A percentile compares a stretch with the other conserved stretches of the same genome.
These are phyloP conservation scores for Erinaceus europaeus DNA, from an alignment of 2,113 vertebrate genomes.

Conservation along the genomic window DNA sequence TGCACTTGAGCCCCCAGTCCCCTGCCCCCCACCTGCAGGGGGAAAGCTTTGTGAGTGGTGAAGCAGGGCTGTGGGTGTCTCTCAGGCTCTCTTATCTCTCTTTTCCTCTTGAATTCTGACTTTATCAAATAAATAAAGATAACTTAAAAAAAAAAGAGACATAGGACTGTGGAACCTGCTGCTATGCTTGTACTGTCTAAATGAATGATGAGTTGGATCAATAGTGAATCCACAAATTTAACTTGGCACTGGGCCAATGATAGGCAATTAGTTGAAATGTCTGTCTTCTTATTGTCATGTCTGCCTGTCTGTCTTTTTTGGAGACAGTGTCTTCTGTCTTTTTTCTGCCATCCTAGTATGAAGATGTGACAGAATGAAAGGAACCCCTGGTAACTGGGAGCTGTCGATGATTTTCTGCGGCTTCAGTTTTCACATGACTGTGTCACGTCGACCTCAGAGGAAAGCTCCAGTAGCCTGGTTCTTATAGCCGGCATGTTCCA, in stretches of 20 bases:
- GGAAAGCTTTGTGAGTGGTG: too few relatives aligned
- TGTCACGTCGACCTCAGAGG: fast-evolving
- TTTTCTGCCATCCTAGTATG: not conserved
- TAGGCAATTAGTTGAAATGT: not conserved
- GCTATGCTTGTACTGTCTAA: not conserved
- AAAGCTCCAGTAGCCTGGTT: not conserved
- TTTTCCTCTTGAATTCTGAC: too few relatives aligned
- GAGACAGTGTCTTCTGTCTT: not conserved
- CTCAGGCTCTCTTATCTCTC: too few relatives aligned
- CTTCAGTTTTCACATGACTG: not conserved
- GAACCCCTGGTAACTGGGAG: not conserved
- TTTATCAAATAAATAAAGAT: too few relatives aligned
- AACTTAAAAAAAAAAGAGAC: not conserved
- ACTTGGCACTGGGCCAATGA: not conserved
- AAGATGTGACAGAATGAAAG: too few relatives aligned
- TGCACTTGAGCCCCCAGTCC: too few relatives aligned
- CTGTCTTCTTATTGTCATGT: too few relatives aligned
- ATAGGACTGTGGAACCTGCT: not conserved
- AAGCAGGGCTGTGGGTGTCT: too few relatives aligned
- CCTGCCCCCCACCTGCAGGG: too few relatives aligned
- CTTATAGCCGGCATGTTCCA: not conserved
- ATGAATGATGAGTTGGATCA: not conserved
- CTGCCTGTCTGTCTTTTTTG: too few relatives aligned
- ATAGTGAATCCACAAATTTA: not conserved
- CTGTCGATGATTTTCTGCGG: not conserved